These are phyloP conservation scores for Spizaetus ornatus DNA, from an alignment of 2,113 vertebrate genomes.

Conservation along the genomic window DNA sequence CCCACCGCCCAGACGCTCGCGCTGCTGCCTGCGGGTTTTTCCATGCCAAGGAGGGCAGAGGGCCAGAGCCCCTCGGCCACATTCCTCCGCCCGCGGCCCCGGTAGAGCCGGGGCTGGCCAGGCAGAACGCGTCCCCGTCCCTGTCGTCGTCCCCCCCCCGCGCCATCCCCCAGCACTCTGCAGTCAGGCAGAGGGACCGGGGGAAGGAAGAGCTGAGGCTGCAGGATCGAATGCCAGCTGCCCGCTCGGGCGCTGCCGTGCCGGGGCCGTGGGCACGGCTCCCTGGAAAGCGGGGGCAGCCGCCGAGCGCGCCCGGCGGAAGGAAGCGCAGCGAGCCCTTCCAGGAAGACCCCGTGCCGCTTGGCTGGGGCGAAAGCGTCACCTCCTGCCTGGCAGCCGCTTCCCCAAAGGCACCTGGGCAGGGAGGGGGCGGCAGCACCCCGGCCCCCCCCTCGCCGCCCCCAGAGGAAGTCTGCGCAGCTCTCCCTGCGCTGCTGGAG, in stretches of 20 bases:
- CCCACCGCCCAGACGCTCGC: not conserved
- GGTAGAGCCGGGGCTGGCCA: not conserved
- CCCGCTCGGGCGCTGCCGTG: not conserved
- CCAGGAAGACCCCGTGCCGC: not conserved
- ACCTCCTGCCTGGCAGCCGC: not conserved
- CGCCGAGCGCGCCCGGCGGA: not conserved
- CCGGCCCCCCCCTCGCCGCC: not conserved
- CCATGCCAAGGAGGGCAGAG: not conserved
- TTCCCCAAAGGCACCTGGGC: not conserved
- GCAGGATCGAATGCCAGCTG: not conserved
- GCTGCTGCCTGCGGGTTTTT: not conserved
- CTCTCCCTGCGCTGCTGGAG: slow-evolving; percentile 23
- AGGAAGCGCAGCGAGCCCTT: slow-evolving; percentile 14
- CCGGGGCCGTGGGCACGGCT: not conserved
- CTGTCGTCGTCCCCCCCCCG: not conserved
- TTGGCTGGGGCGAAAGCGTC: not conserved
- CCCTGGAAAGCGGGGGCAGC: slow-evolving; percentile 32
- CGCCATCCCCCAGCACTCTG: not conserved
- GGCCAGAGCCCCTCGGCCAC: not conserved
- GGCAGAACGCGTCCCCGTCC: not conserved
- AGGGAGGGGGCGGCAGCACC: not conserved
- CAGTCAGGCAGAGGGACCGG: not conserved
- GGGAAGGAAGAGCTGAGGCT: not conserved
- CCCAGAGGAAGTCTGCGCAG: slow-evolving; percentile 38
- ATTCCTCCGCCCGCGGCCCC: not conserved